phyloP scores from a whole-genome alignment of 2,888 invertebrate genomes.

The Caenorhabditis japonica region DNA sequence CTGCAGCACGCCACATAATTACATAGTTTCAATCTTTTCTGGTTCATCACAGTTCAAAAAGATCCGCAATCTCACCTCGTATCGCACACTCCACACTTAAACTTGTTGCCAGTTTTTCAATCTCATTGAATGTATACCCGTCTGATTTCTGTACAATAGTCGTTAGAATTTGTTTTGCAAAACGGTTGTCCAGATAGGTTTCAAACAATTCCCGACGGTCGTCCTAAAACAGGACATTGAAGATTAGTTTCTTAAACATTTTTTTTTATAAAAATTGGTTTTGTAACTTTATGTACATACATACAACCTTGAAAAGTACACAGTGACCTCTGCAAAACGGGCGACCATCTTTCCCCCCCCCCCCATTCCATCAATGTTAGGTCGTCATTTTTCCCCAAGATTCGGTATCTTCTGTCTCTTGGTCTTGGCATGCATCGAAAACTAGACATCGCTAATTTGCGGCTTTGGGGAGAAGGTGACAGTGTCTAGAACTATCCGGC shows the following conservation, averaged over 20 bases:
- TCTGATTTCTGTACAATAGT: conserved; percentile 46
- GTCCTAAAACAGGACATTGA: conserved; percentile 25
- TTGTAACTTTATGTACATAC: neutral
- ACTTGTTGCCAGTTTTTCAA: conserved; percentile 45
- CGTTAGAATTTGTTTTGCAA: conserved; percentile 8
- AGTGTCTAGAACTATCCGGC: too few species aligned
- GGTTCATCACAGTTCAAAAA: neutral
- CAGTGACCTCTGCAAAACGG: too few species aligned
- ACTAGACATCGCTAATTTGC: conserved; percentile 30
- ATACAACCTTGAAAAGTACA: too few species aligned
- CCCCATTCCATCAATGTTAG: too few species aligned
- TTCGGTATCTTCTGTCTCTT: too few species aligned
- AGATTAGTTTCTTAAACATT: neutral
- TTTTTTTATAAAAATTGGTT: neutral
- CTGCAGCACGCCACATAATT: too few species aligned
- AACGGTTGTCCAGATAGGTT: conserved; percentile 10
- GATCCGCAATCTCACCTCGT: conserved; percentile 38
- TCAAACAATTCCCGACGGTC: conserved; percentile 42
- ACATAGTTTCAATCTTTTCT: too few species aligned
- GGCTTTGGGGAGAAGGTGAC: too few species aligned
- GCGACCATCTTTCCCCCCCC: too few species aligned
- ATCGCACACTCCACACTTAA: conserved; percentile 50
- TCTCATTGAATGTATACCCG: conserved; percentile 45
- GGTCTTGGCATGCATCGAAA: too few species aligned
- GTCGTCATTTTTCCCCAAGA: too few species aligned